Evolutionary conservation across 2,888 invertebrate genomes (phyloP).

Genomic region (Ariolimax columbianus): DNA sequence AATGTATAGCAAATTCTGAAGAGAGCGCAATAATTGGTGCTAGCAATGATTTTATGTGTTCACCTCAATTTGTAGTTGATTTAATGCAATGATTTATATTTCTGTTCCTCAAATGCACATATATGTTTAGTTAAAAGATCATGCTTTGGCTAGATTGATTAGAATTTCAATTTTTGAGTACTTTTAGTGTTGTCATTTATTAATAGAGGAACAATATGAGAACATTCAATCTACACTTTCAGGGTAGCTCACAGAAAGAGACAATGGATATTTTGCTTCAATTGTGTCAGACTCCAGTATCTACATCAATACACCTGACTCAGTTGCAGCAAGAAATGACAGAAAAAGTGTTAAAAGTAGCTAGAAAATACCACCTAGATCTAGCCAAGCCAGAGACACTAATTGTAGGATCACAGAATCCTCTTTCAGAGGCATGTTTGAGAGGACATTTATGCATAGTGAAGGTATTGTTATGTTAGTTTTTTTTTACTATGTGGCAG

Average conservation of each 20-base stretch:
- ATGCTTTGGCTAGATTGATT: too few species aligned
- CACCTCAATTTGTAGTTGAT: too few species aligned
- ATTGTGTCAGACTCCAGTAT: conserved; percentile 32
- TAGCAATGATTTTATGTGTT: too few species aligned
- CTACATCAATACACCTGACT: not conserved
- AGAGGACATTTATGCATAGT: conserved; percentile 40
- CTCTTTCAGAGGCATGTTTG: conserved; percentile 40
- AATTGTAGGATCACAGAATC: conserved; percentile 23
- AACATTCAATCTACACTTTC: not conserved
- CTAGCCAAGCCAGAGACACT: conserved; percentile 28
- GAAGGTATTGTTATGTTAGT: conserved; percentile 24
- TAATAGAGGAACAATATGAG: not conserved
- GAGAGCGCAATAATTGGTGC: too few species aligned
- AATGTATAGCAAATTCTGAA: too few species aligned
- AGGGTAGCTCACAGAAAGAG: not conserved
- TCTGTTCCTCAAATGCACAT: too few species aligned
- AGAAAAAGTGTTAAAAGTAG: not conserved
- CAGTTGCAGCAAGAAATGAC: conserved; percentile 9
- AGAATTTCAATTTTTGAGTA: too few species aligned
- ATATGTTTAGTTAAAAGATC: too few species aligned
- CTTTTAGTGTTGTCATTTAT: too few species aligned
- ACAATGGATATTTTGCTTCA: conserved; percentile 27
- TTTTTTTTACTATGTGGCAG: too few species aligned
- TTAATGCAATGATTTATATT: too few species aligned
- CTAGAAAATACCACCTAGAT: conserved; percentile 16